phyloP scores from a whole-genome alignment of 1,140 invertebrate species.

The Scylla paramamosain region DNA sequence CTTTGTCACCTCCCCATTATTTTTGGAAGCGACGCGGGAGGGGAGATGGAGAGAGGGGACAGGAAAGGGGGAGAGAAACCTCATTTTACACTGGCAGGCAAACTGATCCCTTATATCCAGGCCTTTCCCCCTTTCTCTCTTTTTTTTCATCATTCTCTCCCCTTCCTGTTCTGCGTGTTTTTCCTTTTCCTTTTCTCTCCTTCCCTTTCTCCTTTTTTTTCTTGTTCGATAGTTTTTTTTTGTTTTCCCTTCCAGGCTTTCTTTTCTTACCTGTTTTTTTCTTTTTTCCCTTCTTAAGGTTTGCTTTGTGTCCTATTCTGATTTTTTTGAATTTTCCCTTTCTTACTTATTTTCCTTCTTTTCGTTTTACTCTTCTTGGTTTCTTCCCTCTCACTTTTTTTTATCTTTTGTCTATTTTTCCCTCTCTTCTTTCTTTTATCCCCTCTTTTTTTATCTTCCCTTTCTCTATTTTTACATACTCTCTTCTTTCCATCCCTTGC shows the following conservation, averaged over 20 bases:
- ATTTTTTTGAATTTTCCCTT: not conserved
- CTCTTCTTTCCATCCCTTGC: not conserved
- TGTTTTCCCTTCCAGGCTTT: not conserved
- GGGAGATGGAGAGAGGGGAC: not conserved
- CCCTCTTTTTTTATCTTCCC: no score
- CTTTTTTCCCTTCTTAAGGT: not conserved
- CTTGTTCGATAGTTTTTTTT: not conserved
- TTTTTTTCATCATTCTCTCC: not conserved
- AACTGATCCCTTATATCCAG: not conserved
- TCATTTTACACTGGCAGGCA: not conserved
- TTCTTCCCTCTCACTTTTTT: not conserved
- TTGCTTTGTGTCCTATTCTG: no score
- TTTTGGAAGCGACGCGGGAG: not conserved
- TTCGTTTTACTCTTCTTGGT: not conserved
- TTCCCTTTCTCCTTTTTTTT: not conserved
- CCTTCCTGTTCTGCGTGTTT: not conserved
- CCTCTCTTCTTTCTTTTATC: not conserved
- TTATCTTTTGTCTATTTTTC: not conserved
- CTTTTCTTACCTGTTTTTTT: not conserved
- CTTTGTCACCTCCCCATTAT: not conserved
- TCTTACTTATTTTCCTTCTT: not conserved
- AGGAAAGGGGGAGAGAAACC: not conserved
- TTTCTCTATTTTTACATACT: no score
- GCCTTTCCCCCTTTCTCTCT: not conserved
- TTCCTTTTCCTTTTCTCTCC: not conserved